phyloP scores from a whole-genome alignment of 2,113 vertebrate species.

The Stegostoma tigrinum region DNA sequence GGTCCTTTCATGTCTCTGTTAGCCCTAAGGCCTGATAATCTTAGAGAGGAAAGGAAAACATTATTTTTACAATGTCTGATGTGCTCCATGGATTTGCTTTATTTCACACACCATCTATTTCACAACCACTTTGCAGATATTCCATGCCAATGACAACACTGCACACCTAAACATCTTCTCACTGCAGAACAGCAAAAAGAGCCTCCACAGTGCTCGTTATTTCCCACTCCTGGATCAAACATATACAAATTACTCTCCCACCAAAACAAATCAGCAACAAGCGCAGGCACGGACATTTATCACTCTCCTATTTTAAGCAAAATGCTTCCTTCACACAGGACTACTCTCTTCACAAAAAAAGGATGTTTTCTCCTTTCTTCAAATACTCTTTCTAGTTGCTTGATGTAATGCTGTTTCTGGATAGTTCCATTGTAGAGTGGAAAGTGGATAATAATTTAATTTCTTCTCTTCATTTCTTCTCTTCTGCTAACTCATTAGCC shows the following conservation, averaged over 20 bases:
- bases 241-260: background rate
- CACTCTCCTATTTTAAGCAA: background rate
- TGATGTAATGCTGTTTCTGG: background rate
- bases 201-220: background rate
- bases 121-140: background rate
- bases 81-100: background rate
- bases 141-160: background rate
- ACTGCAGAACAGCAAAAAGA: background rate
- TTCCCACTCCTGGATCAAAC: background rate
- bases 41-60: background rate
- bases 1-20: background rate
- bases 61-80: background rate
- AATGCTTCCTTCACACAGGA: background rate
- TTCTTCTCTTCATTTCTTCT: background rate
- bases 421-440: background rate
- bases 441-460: background rate
- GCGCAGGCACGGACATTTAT: background rate
- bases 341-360: background rate
- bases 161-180: background rate
- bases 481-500: background rate
- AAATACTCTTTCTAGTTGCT: background rate
- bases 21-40: background rate
- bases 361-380: background rate
- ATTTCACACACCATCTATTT: constrained; percentile 26
- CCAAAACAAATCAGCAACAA: background rate